Evolutionary conservation across 1,140 invertebrate genomes (phyloP).

Genomic region (Lanistes nyassanus): DNA sequence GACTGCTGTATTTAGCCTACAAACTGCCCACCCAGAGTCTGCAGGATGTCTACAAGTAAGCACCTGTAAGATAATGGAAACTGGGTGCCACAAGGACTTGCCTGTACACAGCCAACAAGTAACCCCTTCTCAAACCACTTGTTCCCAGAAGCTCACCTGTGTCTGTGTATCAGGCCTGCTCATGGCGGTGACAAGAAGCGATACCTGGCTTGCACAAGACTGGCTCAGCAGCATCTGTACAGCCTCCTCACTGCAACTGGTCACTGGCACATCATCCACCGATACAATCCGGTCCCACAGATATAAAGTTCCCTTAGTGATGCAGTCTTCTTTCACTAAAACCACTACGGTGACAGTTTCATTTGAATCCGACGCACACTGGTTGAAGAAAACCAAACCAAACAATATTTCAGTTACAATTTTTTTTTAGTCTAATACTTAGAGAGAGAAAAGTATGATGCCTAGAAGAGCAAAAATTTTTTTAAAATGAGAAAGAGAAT

Average conservation of each 20-base stretch:
- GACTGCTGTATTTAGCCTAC: not conserved
- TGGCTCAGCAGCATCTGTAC: conserved; percentile 9
- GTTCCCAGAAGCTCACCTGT: not conserved
- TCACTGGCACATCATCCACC: not conserved
- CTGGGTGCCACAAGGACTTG: not conserved
- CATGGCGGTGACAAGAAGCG: conserved; percentile 12
- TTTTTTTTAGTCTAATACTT: not conserved
- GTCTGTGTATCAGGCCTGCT: conserved; percentile 8
- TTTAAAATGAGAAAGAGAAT: not conserved
- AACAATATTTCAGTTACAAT: not conserved
- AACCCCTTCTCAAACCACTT: not conserved
- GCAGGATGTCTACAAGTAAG: not conserved
- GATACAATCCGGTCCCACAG: conserved; percentile 9
- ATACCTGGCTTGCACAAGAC: not conserved
- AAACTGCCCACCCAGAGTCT: not conserved
- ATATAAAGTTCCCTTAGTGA: not conserved
- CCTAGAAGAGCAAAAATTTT: not conserved
- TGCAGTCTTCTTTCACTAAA: conserved; percentile 8
- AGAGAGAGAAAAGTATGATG: not conserved
- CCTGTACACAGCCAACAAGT: too few species aligned
- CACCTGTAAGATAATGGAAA: not conserved
- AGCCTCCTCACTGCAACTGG: not conserved
- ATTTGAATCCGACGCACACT: not conserved
- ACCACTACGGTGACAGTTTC: conserved; percentile 16
- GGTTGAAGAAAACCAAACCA: not conserved